Percentiles rank a stretch among this genome's conserved stretches.
Conservation (phyloP, 2,113 vertebrate genomes). For the Dascyllus trimaculatus region DNA sequence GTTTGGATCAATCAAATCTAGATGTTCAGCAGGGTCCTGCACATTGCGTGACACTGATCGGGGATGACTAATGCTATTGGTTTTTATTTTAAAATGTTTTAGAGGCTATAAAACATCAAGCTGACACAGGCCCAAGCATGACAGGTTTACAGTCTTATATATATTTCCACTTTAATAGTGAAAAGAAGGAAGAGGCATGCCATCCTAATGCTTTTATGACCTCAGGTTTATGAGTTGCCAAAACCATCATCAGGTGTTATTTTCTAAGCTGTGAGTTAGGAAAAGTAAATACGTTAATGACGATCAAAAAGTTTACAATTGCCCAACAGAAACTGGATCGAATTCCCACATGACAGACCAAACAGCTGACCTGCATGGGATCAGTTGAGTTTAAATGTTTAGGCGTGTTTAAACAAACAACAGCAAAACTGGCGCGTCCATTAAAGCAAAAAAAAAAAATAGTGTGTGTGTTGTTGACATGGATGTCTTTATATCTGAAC, state of each 20-base stretch:
- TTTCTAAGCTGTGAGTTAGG: constrained; percentile 34
- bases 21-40: constrained; percentile 5
- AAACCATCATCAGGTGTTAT: constrained; percentile 55
- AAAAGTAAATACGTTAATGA: constrained; percentile 13
- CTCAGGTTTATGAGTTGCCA: constrained; percentile 52
- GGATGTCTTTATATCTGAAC: constrained; percentile 51
- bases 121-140: constrained; percentile 59
- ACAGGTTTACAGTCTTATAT: constrained; percentile 57
- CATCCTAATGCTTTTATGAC: constrained; percentile 69
- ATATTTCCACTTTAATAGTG: constrained; percentile 65
- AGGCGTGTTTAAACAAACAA: constrained; percentile 24
- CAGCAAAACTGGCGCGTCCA: constrained; percentile 3
- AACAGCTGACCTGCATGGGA: constrained; percentile 20
- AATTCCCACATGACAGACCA: constrained; percentile 6
- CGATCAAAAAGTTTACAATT: constrained; percentile 19
- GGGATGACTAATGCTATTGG: constrained; percentile 65
- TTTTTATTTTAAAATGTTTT: constrained; percentile 67
- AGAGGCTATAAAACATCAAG: constrained; percentile 60
- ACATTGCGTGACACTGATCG: constrained; percentile 17
- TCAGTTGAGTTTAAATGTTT: constrained; percentile 1
- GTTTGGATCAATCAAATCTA: constrained; percentile 42
- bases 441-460: constrained; percentile 27
- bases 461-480: constrained; percentile 28
- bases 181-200: constrained; percentile 54
- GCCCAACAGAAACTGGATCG: constrained; percentile 9